Evolutionary conservation across 2,113 vertebrate species (phyloP).

Genomic region (Nymphicus hollandicus): DNA sequence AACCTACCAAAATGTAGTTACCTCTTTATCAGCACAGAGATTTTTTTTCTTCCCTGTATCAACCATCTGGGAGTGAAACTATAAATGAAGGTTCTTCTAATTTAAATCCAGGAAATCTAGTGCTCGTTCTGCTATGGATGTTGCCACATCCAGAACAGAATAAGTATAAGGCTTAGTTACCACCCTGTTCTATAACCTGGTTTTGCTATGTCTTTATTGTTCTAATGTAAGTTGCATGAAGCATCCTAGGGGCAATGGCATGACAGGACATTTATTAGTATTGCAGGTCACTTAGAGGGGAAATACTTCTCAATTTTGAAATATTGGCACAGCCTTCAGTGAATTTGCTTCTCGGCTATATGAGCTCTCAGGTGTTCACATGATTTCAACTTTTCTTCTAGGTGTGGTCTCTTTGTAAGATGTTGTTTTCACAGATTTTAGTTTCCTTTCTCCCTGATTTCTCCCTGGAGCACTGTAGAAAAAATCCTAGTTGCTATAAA

Average conservation of each 20-base stretch:
- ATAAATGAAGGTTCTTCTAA: not conserved
- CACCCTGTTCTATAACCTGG: not conserved
- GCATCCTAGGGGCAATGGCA: not conserved
- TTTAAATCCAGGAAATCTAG: not conserved
- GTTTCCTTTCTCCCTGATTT: not conserved
- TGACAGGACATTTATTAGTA: not conserved
- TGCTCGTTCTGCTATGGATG: not conserved
- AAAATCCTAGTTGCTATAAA: not conserved
- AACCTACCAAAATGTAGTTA: not conserved
- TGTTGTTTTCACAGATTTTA: not conserved
- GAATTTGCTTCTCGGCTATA: not conserved
- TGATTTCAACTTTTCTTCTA: not conserved
- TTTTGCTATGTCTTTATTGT: not conserved
- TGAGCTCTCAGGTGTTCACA: not conserved
- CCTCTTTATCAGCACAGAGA: not conserved
- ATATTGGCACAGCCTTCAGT: not conserved
- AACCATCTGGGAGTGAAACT: not conserved
- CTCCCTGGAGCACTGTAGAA: not conserved
- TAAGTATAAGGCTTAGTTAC: not conserved
- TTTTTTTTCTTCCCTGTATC: not conserved
- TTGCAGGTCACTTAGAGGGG: not conserved
- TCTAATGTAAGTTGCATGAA: not conserved
- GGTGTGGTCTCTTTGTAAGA: not conserved
- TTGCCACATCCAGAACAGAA: not conserved
- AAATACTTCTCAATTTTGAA: not conserved